A percentile compares a stretch with the other conserved stretches of the same genome.
phyloP scores from a whole-genome alignment of 2,113 vertebrate genomes.

The Aptenodytes patagonicus region DNA sequence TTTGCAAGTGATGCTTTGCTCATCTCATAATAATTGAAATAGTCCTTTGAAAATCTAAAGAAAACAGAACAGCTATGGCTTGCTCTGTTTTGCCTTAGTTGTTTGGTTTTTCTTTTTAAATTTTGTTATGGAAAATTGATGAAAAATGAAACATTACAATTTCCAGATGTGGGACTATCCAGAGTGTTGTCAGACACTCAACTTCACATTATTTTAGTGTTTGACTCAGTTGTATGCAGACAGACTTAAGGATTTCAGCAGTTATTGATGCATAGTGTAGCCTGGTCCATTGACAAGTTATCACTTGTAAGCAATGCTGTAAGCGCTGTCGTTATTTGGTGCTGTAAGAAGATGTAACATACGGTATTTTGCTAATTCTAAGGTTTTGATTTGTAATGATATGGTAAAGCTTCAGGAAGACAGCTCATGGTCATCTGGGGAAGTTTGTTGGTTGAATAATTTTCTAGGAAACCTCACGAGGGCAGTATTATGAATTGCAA shows the following conservation, averaged over 20 bases:
- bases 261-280: fast-evolving
- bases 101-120: neutral
- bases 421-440: neutral
- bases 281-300: neutral
- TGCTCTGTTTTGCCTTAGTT: neutral
- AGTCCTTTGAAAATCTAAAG: neutral
- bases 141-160: neutral
- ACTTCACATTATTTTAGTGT: fast-evolving
- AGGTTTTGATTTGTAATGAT: neutral
- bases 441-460: neutral
- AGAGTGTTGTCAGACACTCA: neutral
- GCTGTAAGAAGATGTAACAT: neutral
- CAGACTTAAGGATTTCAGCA: neutral
- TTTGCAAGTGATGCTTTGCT: neutral
- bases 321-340: neutral
- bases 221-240: neutral
- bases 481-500: conserved; percentile 37
- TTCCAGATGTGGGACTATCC: neutral
- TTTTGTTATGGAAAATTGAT: neutral
- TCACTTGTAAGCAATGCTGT: neutral
- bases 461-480: conserved; percentile 42
- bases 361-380: neutral
- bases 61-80: neutral
- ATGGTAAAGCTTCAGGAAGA: neutral
- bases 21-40: neutral